These are phyloP conservation scores for Sylvietta virens DNA, from an alignment of 2,113 vertebrate species.

Conservation along the genomic window DNA sequence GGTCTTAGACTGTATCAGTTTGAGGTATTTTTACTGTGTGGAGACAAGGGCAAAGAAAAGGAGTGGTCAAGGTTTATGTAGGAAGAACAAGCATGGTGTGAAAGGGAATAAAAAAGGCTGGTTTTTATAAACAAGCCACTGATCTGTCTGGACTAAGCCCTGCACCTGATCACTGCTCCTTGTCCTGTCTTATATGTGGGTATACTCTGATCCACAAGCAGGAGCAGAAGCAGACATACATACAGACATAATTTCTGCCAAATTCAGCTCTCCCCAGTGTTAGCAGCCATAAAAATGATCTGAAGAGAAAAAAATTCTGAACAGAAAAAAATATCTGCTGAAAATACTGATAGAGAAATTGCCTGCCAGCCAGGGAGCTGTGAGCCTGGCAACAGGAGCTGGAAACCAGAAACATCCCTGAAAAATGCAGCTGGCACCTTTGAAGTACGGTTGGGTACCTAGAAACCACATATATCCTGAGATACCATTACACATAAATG, in stretches of 20 bases:
- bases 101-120: not conserved
- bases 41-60: not conserved
- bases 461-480: not conserved
- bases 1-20: not conserved
- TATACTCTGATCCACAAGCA: not conserved
- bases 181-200: not conserved
- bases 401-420: not conserved
- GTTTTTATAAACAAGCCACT: not conserved
- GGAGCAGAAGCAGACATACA: not conserved
- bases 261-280: not conserved
- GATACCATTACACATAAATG: not conserved
- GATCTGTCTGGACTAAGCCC: not conserved
- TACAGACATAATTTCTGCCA: not conserved
- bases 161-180: not conserved
- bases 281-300: not conserved
- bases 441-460: not conserved
- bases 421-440: not conserved
- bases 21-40: not conserved
- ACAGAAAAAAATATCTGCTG: not conserved
- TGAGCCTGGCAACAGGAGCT: not conserved
- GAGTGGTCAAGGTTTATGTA: not conserved
- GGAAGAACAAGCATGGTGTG: not conserved
- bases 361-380: not conserved
- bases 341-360: not conserved
- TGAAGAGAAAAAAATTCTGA: not conserved